Base-by-base conservation (phyloP, 2,113 vertebrate species). In the Clarias gariepinus region DNA sequence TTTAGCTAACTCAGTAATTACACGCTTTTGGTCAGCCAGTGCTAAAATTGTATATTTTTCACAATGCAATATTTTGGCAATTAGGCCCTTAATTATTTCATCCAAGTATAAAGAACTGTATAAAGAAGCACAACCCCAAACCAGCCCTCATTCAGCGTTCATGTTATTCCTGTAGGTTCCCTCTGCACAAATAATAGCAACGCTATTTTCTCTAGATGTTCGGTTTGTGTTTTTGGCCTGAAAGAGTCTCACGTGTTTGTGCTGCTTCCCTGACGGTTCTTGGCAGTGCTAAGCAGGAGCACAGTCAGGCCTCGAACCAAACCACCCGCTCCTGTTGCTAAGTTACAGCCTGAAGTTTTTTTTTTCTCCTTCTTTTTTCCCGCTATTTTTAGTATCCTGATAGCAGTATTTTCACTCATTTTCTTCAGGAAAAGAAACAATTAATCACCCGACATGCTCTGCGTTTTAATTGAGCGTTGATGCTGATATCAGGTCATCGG, bases 241-340 rank as follows among this genome's bases (percentile, higher is more conserved):
- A 76, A 57, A 57, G 83, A 63, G 18, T 85, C 83, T 90, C 86
- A 86, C 79, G 87, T 84, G 89, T 88, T 88, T 88, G 86, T 58
- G 69, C 58, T 84, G 83, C 60, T 57, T 88, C 81, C 81, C 79
- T 82, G 58, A 77, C 28, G 87, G 68, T 86, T 80, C 81, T 87
- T 84, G 89, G 81, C 81, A 85, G 84, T 68, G 78, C 78, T 76
- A 85, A 85, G 83, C 80, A 74, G 84, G 84, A 94, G 93, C 92
- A 91, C 82, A 90, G 77, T 83, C 86, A 94, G 95, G 95, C 94
- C 94, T 94, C 93, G 92, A 92, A 95, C 94, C 92, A 92, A 88
- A 94, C 90, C 92, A 90, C 91, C 88, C 90, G 92, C 91, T 94
- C 94, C 92, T 94, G 94, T 95, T 95, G 95, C 94, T 95, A 95